Evolutionary conservation across 2,888 invertebrate genomes (phyloP), one percentile per base, ranked within the genome.

Genomic region (Ectemnius continuus): DNA sequence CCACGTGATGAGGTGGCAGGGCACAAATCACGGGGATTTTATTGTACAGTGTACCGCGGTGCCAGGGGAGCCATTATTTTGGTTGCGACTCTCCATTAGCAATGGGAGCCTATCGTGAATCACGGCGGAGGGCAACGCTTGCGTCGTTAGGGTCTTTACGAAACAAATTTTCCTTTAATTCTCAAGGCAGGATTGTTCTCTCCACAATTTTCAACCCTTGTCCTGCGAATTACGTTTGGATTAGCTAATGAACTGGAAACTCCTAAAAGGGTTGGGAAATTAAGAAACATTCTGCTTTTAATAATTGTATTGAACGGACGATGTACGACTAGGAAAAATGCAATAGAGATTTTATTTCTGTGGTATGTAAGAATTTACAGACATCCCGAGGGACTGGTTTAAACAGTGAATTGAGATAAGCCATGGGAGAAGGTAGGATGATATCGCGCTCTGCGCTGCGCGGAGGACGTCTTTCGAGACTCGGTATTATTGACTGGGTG

Each of bases 401-500:
- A 36, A 36, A 8, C 28, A 36, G 36, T 36, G 8, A 6, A 36
- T 36, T 36, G 36, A 36, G 36, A 36, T 36, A 36, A 36, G 8
- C 36, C 36, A 8, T 6, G 8, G 4, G 36, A 8, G 36, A 36
- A 36, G 8, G 36, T n/a, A 11, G 36, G 36, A 28, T n/a, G 23
- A 23, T 23, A 8, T 36, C 36, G 11, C 1, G 36, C 58, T 69
- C 78, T 23, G 23, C 23, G 23, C 23, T 23, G 23, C 3, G 23
- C 57, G 60, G 26, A 70, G 81, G 67, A 68, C 78, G 77, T 74
- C 76, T 81, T 83, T 75, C 77, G 76, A 81, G 84, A 83, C 84
- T 82, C 84, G 82, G 81, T 84, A 83, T 87, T 89, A 89, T 89
- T 89, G 89, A 89, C 85, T 86, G 75, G 85, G 82, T 81, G 85